Conservation (phyloP, 2,797 vertebrate genomes). For the Capromys pilorides region DNA sequence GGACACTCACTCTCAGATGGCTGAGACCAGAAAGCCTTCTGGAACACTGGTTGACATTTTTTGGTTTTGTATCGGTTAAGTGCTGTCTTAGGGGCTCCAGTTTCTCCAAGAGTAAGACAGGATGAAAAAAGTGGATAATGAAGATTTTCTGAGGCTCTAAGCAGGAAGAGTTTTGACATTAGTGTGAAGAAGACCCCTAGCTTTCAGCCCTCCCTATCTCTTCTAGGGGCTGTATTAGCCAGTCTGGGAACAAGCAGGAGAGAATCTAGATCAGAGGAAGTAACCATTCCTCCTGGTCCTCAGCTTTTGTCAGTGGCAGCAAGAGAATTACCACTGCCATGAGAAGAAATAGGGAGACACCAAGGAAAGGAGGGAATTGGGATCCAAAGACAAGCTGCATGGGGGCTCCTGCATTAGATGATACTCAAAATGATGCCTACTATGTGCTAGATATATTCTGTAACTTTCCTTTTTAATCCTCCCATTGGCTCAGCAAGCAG, state of each 20-base stretch:
- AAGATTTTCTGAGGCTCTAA: not conserved
- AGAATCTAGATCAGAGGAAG: not conserved
- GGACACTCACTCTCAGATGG: not conserved
- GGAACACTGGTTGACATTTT: not conserved
- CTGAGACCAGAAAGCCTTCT: not conserved
- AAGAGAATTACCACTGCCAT: not conserved
- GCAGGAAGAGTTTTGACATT: not conserved
- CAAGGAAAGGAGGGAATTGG: fast-evolving
- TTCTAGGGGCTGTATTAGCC: not conserved
- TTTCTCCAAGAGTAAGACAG: not conserved
- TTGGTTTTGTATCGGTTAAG: not conserved
- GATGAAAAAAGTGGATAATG: not conserved
- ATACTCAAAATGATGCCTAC: not conserved
- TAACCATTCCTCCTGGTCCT: fast-evolving
- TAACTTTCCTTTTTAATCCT: not conserved
- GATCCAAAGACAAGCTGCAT: not conserved
- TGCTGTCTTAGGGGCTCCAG: not conserved
- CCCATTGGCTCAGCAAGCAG: not conserved
- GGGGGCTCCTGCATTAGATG: not conserved
- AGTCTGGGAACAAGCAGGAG: not conserved
- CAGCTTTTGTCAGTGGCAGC: not conserved
- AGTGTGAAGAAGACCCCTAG: not conserved
- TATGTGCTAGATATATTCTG: not conserved
- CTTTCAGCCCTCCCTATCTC: too few species aligned
- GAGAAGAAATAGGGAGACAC: not conserved